These are phyloP conservation scores for Dysidea cf. avara DNA, from an alignment of 37 sponge, comb jelly and placozoan species.

Conservation along the genomic window DNA sequence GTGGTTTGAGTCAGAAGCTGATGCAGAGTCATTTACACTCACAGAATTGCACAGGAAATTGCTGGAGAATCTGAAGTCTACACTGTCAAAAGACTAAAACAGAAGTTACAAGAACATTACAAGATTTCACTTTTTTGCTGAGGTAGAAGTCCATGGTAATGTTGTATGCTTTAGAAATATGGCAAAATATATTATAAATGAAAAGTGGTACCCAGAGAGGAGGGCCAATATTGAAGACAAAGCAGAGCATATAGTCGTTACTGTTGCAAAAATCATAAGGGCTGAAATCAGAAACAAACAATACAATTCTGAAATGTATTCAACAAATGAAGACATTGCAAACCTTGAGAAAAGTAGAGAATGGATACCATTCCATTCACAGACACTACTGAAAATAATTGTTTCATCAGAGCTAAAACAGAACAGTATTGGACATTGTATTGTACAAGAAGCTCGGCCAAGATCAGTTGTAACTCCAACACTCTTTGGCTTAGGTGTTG, in stretches of 20 bases:
- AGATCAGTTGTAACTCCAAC: slow-evolving; percentile 7
- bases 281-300: too few species aligned
- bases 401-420: slow-evolving; percentile 12
- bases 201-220: slow-evolving; percentile 39
- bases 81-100: slow-evolving; percentile 38
- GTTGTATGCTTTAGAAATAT: too few species aligned
- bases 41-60: slow-evolving; percentile 34
- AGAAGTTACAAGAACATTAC: slow-evolving; percentile 34
- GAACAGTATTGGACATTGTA: slow-evolving; percentile 30
- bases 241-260: slow-evolving; percentile 27
- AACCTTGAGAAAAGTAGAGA: slow-evolving; percentile 12
- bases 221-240: slow-evolving; percentile 5
- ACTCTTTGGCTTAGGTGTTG: too few species aligned
- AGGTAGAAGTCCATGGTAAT: slow-evolving; percentile 3
- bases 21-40: slow-evolving; percentile 32
- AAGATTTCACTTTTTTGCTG: slow-evolving; percentile 16
- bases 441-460: slow-evolving; percentile 24
- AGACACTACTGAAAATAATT: slow-evolving; percentile 18
- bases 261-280: slow-evolving; percentile 34
- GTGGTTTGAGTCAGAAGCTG: too few species aligned
- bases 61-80: slow-evolving; percentile 29
- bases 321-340: slow-evolving; percentile 28
- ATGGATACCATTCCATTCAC: too few species aligned
- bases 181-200: too few species aligned
- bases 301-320: too few species aligned